These are phyloP conservation scores for Epinephelus awoara DNA, from an alignment of 2,797 vertebrate genomes.

Conservation along the genomic window DNA sequence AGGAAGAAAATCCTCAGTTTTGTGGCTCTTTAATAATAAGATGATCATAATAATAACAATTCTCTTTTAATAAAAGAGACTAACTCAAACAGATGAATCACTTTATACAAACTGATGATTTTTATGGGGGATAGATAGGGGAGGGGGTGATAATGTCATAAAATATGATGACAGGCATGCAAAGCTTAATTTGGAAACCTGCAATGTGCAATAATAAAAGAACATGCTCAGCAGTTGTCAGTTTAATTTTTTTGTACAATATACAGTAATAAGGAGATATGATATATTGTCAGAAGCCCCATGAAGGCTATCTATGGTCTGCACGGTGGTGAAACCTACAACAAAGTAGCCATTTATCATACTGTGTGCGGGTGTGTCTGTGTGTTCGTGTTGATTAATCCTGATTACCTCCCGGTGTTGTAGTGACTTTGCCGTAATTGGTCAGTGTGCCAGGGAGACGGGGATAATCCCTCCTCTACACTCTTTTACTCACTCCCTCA, in stretches of 20 bases:
- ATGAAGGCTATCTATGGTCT: neutral
- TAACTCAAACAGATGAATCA: too few relatives aligned
- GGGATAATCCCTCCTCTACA: slow-evolving; percentile 52
- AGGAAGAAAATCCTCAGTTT: slow-evolving; percentile 7
- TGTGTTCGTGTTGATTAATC: slow-evolving; percentile 60
- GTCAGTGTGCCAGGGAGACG: slow-evolving; percentile 49
- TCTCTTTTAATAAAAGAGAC: too few relatives aligned
- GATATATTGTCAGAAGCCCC: neutral
- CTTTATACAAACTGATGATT: too few relatives aligned
- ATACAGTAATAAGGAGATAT: neutral
- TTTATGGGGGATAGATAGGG: too few relatives aligned
- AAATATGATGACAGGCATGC: too few relatives aligned
- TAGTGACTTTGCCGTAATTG: slow-evolving; percentile 59
- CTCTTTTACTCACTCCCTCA: slow-evolving; percentile 26
- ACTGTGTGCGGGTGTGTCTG: neutral
- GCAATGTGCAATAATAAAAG: too few relatives aligned
- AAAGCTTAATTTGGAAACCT: too few relatives aligned
- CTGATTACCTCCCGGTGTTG: slow-evolving; percentile 62
- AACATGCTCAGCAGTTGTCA: too few relatives aligned
- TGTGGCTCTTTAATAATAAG: too few relatives aligned
- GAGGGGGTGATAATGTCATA: too few relatives aligned
- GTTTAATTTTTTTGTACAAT: neutral
- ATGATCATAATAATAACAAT: too few relatives aligned
- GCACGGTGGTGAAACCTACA: neutral
- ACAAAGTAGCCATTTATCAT: slow-evolving; percentile 2